These are phyloP conservation scores for Drosophila meridionalis DNA, from an alignment of 2,888 invertebrate genomes.

Conservation along the genomic window DNA sequence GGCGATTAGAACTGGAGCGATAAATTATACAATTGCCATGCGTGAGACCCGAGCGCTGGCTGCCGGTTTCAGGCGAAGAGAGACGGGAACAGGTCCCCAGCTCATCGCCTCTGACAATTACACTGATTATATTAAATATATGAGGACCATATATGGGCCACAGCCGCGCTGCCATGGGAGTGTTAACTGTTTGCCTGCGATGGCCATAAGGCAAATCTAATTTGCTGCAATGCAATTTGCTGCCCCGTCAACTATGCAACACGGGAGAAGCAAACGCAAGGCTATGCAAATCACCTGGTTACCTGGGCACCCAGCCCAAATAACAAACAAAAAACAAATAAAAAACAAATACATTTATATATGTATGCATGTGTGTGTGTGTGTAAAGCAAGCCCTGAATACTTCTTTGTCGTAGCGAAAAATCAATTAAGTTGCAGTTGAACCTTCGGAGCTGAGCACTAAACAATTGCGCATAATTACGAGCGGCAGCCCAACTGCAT, in stretches of 20 bases:
- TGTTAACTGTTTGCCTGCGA: slow-evolving; percentile 61
- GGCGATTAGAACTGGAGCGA: slow-evolving; percentile 81
- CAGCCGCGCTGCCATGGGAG: slow-evolving; percentile 52
- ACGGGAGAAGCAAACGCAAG: slow-evolving; percentile 28
- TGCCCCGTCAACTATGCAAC: slow-evolving; percentile 59
- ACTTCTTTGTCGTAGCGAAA: slow-evolving; percentile 46
- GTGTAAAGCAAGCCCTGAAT: slow-evolving; percentile 17
- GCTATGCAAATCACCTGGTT: slow-evolving; percentile 68
- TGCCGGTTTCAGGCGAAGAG: slow-evolving; percentile 16
- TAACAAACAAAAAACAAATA: slow-evolving; percentile 6
- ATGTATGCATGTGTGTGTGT: neutral
- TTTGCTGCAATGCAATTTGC: slow-evolving; percentile 68
- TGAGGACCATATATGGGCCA: slow-evolving; percentile 73
- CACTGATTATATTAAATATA: slow-evolving; percentile 81
- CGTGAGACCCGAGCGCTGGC: slow-evolving; percentile 65
- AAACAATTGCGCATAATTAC: slow-evolving; percentile 81
- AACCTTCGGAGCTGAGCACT: slow-evolving; percentile 74
- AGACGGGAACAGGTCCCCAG: slow-evolving; percentile 61
- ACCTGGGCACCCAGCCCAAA: neutral
- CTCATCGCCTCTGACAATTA: slow-evolving; percentile 76
- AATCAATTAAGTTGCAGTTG: slow-evolving; percentile 72
- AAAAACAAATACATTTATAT: neutral
- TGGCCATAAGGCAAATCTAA: slow-evolving; percentile 38
- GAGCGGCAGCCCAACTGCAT: slow-evolving; percentile 55
- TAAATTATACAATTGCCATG: slow-evolving; percentile 81